Conservation (phyloP, 2,888 invertebrate genomes). For the Galerucella calmariensis region DNA sequence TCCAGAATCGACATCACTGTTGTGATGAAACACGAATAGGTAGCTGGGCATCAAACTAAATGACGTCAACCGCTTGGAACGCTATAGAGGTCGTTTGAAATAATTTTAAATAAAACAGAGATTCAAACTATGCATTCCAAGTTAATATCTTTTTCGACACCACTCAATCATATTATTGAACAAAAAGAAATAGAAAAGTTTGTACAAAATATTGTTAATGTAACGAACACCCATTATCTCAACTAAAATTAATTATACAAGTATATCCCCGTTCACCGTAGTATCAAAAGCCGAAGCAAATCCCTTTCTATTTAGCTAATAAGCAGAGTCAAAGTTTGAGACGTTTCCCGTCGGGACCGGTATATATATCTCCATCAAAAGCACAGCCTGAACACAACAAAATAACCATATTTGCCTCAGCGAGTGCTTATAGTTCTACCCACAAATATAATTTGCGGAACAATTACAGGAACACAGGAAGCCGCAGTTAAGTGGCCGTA, state of each 20-base stretch:
- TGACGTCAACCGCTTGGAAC: too few species aligned
- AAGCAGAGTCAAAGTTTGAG: constrained; percentile 31
- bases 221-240: not conserved
- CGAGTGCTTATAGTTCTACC: constrained; percentile 61
- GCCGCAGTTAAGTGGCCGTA: constrained; percentile 64
- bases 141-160: too few species aligned
- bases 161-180: too few species aligned
- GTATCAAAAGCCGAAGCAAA: constrained; percentile 15
- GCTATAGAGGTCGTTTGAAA: too few species aligned
- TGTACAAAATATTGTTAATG: too few species aligned
- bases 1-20: too few species aligned
- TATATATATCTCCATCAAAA: constrained; percentile 43
- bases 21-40: too few species aligned
- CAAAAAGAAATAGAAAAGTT: too few species aligned
- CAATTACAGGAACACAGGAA: constrained; percentile 64
- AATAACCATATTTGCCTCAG: constrained; percentile 62
- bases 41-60: too few species aligned
- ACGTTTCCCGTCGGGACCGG: constrained; percentile 23
- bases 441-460: constrained; percentile 65
- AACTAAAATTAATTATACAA: constrained; percentile 6
- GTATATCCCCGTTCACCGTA: constrained; percentile 12
- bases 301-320: constrained; percentile 18
- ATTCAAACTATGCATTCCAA: too few species aligned
- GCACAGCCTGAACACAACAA: constrained; percentile 56
- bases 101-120: too few species aligned